Percentiles rank a stretch among this genome's conserved stretches.
Evolutionary conservation across 2,797 vertebrate species (phyloP).

Genomic region (Xiphophorus birchmanni): DNA sequence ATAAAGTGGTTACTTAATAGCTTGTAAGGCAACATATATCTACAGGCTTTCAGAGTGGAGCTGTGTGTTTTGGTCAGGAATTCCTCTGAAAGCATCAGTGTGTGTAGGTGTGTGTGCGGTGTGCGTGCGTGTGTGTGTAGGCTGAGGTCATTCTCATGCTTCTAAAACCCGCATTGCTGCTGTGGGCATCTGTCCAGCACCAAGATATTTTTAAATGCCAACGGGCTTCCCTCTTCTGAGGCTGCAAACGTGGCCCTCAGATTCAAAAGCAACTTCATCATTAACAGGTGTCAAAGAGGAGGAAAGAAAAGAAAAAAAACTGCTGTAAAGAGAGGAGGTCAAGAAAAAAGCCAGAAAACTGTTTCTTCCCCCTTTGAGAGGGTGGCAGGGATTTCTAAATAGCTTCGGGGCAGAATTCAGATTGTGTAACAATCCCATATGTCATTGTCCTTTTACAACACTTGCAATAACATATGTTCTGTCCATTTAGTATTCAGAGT

Average conservation of each 20-base stretch:
- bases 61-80: constrained; percentile 53
- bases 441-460: constrained; percentile 36
- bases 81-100: constrained; percentile 12
- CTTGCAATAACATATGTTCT: not conserved
- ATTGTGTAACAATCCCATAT: constrained; percentile 71
- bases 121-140: constrained; percentile 37
- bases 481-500: not conserved
- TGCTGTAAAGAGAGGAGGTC: constrained; percentile 13
- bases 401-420: constrained; percentile 48
- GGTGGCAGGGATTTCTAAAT: constrained; percentile 14
- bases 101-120: constrained; percentile 15
- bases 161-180: constrained; percentile 77
- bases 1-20: not conserved
- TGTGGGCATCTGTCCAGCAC: constrained; percentile 71
- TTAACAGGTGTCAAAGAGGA: constrained; percentile 57
- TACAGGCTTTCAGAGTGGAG: constrained; percentile 20
- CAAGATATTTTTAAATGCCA: constrained; percentile 69
- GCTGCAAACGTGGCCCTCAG: constrained; percentile 12
- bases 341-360: not conserved
- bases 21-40: not conserved
- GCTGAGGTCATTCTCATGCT: constrained; percentile 70
- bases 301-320: not conserved
- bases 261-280: constrained; percentile 59
- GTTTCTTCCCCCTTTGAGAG: constrained; percentile 9
- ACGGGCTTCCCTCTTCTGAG: constrained; percentile 54